Evolutionary conservation across 2,888 invertebrate genomes (phyloP), one percentile per base, ranked within the genome.

Genomic region (Pollenia angustigena): DNA sequence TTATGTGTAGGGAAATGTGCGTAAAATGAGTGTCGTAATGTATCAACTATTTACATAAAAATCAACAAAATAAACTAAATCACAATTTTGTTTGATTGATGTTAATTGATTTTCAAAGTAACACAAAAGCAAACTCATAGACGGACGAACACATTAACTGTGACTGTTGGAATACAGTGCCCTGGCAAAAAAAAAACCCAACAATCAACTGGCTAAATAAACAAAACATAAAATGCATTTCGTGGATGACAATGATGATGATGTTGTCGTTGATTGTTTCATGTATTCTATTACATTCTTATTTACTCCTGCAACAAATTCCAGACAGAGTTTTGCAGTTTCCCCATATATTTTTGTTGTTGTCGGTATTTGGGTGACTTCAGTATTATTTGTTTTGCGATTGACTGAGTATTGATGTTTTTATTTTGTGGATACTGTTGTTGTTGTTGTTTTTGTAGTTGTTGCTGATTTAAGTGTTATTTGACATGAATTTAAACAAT

Each of bases 51-150:
- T 85, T 85, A 85, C 84, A 79, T 74, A 80, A 85, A 80, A 84
- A 84, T 84, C 66, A 85, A 85, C 80, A 85, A 85, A 85, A 85
- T 85, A 66, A 84, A 84, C 74, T 84, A 69, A 79, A 84, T 74
- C 54, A 54, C 68, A 85, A 68, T 90, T 89, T 91, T 92, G 91
- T 93, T 93, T 92, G 92, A 92, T 87, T 92, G 92, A 93, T 92
- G 92, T 92, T 92, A 92, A 92, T 93, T 92, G 92, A 92, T 92
- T 92, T 93, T 92, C 92, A 93, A 92, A 93, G 92, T 92, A 85
- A 87, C 58, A 76, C 81, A 87, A 87, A 81, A 79, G 81, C 32
- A 1, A n/a, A 54, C 40, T 46, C 60, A 44, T 11, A 82, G 54
- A 69, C 76, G 44, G 46, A 54, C 62, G 32, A 16, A 48, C 54